Conservation (phyloP, 2,113 vertebrate species). For the Callopanchax toddi region DNA sequence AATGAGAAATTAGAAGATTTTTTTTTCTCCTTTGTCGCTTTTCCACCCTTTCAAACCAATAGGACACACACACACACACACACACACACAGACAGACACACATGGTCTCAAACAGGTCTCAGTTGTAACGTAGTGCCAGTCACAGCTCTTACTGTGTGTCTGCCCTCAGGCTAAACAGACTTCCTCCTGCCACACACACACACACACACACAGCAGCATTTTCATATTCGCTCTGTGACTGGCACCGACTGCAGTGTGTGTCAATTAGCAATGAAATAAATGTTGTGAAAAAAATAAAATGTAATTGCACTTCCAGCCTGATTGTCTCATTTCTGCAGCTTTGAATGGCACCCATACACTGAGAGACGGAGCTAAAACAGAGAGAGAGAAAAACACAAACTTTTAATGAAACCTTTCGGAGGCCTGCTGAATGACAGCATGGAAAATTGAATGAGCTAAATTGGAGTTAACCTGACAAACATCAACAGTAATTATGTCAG, state of each 20-base stretch:
- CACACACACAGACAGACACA: conserved; percentile 18
- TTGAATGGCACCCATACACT: not conserved
- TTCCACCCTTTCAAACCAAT: conserved; percentile 5
- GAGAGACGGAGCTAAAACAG: conserved; percentile 9
- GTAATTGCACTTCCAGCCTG: conserved; percentile 25
- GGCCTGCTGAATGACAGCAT: conserved; percentile 36
- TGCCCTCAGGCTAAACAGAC: conserved; percentile 38
- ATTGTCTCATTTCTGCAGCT: conserved; percentile 8
- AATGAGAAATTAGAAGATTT: not conserved
- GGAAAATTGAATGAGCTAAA: conserved; percentile 48
- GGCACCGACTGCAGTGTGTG: conserved; percentile 5
- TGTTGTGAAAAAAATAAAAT: conserved; percentile 9
- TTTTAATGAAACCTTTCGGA: conserved; percentile 37
- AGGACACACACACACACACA: conserved; percentile 2
- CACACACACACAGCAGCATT: conserved; percentile 5
- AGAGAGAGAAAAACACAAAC: not conserved
- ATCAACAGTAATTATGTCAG: conserved; percentile 46
- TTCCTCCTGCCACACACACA: not conserved
- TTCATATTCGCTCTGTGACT: conserved; percentile 6
- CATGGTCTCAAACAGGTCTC: conserved; percentile 35
- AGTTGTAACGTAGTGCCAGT: conserved; percentile 52
- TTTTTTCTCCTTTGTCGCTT: no score
- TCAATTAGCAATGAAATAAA: conserved; percentile 39
- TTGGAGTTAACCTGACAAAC: conserved; percentile 44
- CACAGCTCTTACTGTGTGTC: conserved; percentile 31